Evolutionary conservation across 2,797 vertebrate genomes (phyloP).

Genomic region (Onychomys torridus): DNA sequence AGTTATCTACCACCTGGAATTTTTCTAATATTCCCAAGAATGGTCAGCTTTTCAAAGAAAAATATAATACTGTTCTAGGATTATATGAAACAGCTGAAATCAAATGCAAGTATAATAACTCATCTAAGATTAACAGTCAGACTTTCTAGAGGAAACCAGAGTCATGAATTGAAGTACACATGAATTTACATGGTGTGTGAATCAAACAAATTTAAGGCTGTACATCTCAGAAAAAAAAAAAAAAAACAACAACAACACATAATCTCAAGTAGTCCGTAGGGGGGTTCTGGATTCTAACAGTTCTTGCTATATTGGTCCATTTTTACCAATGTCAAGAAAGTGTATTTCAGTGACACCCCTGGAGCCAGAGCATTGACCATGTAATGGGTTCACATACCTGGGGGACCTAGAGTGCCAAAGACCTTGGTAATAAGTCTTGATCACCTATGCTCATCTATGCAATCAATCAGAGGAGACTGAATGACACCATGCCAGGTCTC

Average conservation of each 20-base stretch:
- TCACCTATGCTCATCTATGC: neutral
- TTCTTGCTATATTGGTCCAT: neutral
- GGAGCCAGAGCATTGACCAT: neutral
- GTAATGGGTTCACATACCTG: neutral
- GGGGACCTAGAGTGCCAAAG: neutral
- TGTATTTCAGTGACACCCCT: neutral
- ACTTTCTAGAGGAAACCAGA: neutral
- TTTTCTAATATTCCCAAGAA: slow-evolving; percentile 25
- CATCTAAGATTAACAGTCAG: neutral
- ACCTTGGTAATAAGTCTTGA: neutral
- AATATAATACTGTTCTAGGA: neutral
- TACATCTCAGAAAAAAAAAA: neutral
- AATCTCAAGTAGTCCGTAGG: neutral
- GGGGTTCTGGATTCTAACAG: neutral
- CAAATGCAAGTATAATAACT: neutral
- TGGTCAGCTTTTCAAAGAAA: slow-evolving; percentile 17
- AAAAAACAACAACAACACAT: neutral
- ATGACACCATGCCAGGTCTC: neutral
- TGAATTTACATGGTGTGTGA: neutral
- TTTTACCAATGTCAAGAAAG: neutral
- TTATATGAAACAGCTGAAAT: neutral
- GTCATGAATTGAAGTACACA: neutral
- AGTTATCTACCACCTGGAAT: neutral
- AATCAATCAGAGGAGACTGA: neutral
- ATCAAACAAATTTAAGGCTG: neutral